Evolutionary conservation across 1,140 invertebrate genomes (phyloP).

Genomic region (Drosophila paulistorum): DNA sequence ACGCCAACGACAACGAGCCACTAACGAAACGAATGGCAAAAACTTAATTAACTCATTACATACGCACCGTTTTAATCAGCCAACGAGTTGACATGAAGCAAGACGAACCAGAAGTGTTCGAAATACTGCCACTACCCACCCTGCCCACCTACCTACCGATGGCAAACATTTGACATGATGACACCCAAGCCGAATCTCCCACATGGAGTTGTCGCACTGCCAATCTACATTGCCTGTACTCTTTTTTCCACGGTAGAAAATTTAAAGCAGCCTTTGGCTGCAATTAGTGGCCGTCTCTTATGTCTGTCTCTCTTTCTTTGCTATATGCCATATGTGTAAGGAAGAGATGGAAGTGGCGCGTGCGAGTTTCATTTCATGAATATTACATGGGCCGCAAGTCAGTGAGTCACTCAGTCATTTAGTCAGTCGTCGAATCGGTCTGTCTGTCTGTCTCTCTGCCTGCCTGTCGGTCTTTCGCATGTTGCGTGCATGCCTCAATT

Average conservation of each 20-base stretch:
- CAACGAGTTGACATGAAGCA: conserved; percentile 63
- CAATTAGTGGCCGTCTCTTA: conserved; percentile 74
- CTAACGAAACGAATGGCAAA: conserved; percentile 55
- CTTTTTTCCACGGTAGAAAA: conserved; percentile 39
- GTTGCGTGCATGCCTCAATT: conserved; percentile 65
- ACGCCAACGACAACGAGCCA: conserved; percentile 25
- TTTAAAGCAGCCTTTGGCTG: conserved; percentile 78
- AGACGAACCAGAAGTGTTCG: conserved; percentile 17
- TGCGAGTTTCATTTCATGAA: conserved; percentile 52
- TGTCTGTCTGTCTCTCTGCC: conserved; percentile 13
- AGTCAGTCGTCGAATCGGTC: conserved; percentile 14
- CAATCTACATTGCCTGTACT: conserved; percentile 34
- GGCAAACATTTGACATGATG: conserved; percentile 44
- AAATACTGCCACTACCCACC: conserved; percentile 33
- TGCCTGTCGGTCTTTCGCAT: conserved; percentile 31
- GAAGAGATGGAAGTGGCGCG: conserved; percentile 10
- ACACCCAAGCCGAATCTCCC: conserved; percentile 30
- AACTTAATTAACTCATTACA: conserved; percentile 83
- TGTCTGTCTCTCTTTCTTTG: conserved; percentile 40
- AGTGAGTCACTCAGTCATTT: conserved; percentile 37
- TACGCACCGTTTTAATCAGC: conserved; percentile 78
- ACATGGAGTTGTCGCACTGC: conserved; percentile 24
- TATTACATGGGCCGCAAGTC: conserved; percentile 48
- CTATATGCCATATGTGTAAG: neutral
- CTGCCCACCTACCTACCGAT: neutral